Conservation (phyloP, 2,113 vertebrate genomes). For the Chamaea fasciata region DNA sequence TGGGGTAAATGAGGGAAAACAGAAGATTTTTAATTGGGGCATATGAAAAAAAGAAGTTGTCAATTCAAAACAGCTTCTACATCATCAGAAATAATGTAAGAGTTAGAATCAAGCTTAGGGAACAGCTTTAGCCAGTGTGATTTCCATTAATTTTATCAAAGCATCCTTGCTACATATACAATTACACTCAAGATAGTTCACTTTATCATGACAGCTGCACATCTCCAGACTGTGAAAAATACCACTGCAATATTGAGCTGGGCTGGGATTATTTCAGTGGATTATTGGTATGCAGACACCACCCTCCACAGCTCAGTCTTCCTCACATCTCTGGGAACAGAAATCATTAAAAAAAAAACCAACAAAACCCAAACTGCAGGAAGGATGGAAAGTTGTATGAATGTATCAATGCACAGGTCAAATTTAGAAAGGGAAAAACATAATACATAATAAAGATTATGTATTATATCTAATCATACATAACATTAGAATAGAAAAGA, state of each 20-base stretch:
- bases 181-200: background rate
- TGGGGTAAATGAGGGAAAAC: background rate
- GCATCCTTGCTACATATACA: accelerated
- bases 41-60: background rate
- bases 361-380: background rate
- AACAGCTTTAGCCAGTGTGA: background rate
- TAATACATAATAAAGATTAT: too few species aligned
- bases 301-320: background rate
- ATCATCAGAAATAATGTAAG: background rate
- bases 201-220: background rate
- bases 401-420: background rate
- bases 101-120: background rate
- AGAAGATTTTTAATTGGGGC: background rate
- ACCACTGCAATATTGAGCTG: background rate
- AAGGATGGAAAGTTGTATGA: background rate
- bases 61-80: background rate
- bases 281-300: background rate
- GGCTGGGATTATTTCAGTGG: background rate
- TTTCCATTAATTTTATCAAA: background rate
- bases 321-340: background rate
- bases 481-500: too few species aligned
- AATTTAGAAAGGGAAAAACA: background rate
- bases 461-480: too few species aligned
- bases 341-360: background rate
- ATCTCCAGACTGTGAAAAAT: background rate